Evolutionary conservation across 30 jellyfish, hydroid and myxozoan species (phyloP).

Genomic region (Chrysaora quinquecirrha): DNA sequence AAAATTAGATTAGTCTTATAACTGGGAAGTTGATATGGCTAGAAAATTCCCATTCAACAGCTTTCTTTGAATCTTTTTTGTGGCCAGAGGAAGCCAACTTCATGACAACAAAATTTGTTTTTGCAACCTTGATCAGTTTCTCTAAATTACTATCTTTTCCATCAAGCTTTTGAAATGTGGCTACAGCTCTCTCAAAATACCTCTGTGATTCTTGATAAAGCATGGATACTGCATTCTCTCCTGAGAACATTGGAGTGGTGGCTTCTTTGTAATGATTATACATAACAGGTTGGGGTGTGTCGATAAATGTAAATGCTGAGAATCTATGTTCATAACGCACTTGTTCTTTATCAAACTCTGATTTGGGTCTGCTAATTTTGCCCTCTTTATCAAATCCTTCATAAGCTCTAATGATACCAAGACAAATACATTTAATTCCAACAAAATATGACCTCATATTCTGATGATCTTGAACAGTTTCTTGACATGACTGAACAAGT

Average conservation of each 20-base stretch:
- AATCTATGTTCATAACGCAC: conserved; percentile 92
- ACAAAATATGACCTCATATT: conserved; percentile 50
- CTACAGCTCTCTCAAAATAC: conserved; percentile 82
- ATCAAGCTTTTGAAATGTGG: conserved; percentile 69
- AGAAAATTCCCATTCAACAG: conserved; percentile 64
- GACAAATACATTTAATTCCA: conserved; percentile 74
- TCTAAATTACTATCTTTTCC: conserved; percentile 48
- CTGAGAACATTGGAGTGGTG: conserved; percentile 39
- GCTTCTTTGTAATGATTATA: conserved; percentile 74
- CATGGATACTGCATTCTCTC: conserved; percentile 33
- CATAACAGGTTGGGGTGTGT: conserved; percentile 86
- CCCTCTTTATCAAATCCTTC: conserved; percentile 90
- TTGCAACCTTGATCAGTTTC: conserved; percentile 82
- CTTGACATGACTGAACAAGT: conserved; percentile 61
- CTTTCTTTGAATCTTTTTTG: conserved; percentile 67
- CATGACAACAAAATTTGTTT: conserved; percentile 84
- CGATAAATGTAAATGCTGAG: conserved; percentile 76
- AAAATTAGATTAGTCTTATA: conserved; percentile 29
- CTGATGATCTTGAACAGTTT: conserved; percentile 67
- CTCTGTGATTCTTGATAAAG: conserved; percentile 71
- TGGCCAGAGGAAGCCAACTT: conserved; percentile 91
- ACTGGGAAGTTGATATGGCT: conserved; percentile 49
- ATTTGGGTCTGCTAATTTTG: conserved; percentile 74
- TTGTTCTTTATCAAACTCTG: conserved; percentile 81
- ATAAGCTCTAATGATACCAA: conserved; percentile 79